Evolutionary conservation across 2,113 vertebrate species (phyloP).

Genomic region (Sorex fumeus): DNA sequence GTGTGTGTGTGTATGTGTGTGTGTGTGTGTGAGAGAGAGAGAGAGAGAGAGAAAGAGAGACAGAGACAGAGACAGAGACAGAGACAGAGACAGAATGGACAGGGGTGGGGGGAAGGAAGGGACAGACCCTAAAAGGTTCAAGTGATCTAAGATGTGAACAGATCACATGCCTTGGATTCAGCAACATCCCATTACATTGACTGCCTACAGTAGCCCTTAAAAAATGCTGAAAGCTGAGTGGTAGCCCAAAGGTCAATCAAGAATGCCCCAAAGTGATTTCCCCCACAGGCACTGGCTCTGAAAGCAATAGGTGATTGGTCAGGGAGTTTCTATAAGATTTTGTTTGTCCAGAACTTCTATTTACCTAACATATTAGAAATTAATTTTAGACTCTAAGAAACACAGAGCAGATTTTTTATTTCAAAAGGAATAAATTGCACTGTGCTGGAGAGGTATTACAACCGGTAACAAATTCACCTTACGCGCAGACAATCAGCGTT

Average conservation of each 20-base stretch:
- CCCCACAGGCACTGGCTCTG: neutral
- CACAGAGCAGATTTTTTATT: neutral
- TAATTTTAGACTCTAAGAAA: neutral
- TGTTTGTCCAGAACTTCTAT: neutral
- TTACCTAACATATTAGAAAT: neutral
- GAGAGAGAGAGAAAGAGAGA: too few relatives aligned
- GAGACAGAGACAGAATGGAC: neutral
- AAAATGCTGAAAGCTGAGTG: neutral
- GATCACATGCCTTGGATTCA: neutral
- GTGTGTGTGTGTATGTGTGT: too few relatives aligned
- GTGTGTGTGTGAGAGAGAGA: too few relatives aligned
- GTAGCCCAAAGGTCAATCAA: neutral
- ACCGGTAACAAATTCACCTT: too few relatives aligned
- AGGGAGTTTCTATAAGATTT: too few relatives aligned
- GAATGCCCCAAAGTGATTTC: accelerated
- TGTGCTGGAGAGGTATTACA: too few relatives aligned
- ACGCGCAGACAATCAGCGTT: too few relatives aligned
- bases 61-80: neutral
- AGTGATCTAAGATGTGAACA: neutral
- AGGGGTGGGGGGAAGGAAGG: neutral
- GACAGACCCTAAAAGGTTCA: neutral
- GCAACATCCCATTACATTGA: neutral
- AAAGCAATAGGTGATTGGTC: neutral
- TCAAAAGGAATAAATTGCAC: neutral
- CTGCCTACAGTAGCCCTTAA: neutral